Evolutionary conservation across 1,140 invertebrate genomes (phyloP).

Genomic region (Teleopsis dalmanni): DNA sequence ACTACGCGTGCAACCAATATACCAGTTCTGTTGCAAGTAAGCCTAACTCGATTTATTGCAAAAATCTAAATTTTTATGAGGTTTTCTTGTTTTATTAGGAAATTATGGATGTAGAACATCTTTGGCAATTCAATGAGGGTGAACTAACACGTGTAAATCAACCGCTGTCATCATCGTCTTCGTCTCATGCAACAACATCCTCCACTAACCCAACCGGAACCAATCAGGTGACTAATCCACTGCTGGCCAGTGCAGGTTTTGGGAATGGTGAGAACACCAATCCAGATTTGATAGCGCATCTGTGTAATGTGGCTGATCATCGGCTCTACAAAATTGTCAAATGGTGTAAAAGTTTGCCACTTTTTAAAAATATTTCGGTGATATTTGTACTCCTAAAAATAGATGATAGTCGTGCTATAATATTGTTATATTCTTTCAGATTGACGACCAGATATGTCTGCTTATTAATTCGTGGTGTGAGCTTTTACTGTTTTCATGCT

Average conservation of each 20-base stretch:
- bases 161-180: conserved; percentile 31
- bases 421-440: conserved; percentile 49
- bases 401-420: neutral
- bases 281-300: conserved; percentile 76
- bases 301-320: conserved; percentile 91
- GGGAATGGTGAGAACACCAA: conserved; percentile 59
- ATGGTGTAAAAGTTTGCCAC: conserved; percentile 94
- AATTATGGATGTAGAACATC: conserved; percentile 90
- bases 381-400: conserved; percentile 16
- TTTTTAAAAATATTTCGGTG: conserved; percentile 93
- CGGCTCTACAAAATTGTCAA: conserved; percentile 95
- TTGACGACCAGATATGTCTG: conserved; percentile 93
- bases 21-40: conserved; percentile 31
- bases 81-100: conserved; percentile 51
- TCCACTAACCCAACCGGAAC: conserved; percentile 14
- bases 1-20: conserved; percentile 26
- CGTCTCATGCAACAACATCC: conserved; percentile 31
- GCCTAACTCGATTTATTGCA: no score
- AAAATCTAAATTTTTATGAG: neutral
- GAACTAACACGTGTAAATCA: conserved; percentile 54
- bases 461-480: conserved; percentile 98
- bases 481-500: conserved; percentile 84
- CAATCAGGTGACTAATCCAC: conserved; percentile 51
- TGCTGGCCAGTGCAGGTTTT: conserved; percentile 55
- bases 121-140: conserved; percentile 82